phyloP scores from a whole-genome alignment of 2,113 vertebrate genomes.

The Phalacrocorax pelagicus region DNA sequence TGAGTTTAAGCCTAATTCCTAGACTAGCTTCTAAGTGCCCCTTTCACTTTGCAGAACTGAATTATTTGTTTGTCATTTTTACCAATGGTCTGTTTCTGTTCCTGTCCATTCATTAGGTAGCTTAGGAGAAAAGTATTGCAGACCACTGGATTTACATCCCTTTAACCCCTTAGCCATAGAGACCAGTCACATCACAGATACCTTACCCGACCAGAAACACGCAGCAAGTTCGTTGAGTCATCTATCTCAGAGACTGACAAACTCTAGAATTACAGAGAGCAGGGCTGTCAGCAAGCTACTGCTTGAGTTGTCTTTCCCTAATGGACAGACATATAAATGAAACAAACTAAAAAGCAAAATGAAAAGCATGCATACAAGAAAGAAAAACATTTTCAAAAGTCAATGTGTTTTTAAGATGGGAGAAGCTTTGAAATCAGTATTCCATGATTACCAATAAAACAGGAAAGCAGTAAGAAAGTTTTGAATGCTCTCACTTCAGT shows the following conservation, averaged over 20 bases:
- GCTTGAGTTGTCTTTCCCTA: background rate
- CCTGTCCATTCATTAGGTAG: background rate
- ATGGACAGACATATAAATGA: background rate
- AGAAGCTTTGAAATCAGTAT: background rate
- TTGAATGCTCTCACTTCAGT: background rate
- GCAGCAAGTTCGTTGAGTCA: background rate
- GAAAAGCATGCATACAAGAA: background rate
- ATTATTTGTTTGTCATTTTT: background rate
- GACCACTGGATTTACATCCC: background rate
- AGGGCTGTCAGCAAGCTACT: background rate
- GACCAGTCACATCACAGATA: background rate
- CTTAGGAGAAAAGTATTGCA: background rate
- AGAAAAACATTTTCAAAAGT: background rate
- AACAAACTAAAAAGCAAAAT: background rate
- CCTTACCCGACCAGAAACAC: background rate
- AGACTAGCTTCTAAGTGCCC: background rate
- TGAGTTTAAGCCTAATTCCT: background rate
- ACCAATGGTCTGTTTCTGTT: background rate
- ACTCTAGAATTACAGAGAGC: background rate
- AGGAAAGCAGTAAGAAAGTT: background rate
- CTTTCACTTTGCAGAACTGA: background rate
- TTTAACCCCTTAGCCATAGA: background rate
- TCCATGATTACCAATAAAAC: background rate
- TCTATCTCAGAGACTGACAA: background rate
- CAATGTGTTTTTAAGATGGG: background rate